Conservation (phyloP, 2,113 vertebrate genomes). For the Myrmecobius fasciatus region DNA sequence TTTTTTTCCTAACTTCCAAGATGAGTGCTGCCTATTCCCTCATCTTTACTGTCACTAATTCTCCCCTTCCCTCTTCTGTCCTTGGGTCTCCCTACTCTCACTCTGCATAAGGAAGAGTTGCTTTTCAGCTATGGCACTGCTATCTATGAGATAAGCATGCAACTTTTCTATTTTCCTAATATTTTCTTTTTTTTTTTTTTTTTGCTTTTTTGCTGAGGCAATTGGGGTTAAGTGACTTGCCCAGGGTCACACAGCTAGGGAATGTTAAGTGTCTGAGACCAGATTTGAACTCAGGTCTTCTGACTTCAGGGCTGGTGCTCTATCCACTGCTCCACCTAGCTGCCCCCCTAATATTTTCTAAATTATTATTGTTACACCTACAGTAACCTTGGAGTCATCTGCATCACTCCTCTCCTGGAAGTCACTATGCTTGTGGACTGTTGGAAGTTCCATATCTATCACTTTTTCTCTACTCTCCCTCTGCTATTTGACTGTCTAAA, state of each 20-base stretch:
- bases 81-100: not conserved
- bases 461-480: no score
- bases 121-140: not conserved
- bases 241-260: no score
- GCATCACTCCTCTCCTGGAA: not conserved
- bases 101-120: not conserved
- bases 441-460: not conserved
- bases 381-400: not conserved
- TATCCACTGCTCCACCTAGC: no score
- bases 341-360: not conserved
- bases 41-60: not conserved
- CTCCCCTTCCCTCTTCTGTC: not conserved
- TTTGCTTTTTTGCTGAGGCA: no score
- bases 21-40: not conserved
- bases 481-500: not conserved
- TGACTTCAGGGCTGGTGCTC: no score
- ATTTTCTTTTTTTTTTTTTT: no score
- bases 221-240: no score
- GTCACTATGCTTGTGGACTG: not conserved
- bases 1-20: no score
- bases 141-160: not conserved
- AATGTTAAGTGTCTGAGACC: no score
- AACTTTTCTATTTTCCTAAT: not conserved
- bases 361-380: not conserved
- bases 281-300: no score